Conservation (phyloP, 2,888 invertebrate genomes). For the Dryomyza anilis region DNA sequence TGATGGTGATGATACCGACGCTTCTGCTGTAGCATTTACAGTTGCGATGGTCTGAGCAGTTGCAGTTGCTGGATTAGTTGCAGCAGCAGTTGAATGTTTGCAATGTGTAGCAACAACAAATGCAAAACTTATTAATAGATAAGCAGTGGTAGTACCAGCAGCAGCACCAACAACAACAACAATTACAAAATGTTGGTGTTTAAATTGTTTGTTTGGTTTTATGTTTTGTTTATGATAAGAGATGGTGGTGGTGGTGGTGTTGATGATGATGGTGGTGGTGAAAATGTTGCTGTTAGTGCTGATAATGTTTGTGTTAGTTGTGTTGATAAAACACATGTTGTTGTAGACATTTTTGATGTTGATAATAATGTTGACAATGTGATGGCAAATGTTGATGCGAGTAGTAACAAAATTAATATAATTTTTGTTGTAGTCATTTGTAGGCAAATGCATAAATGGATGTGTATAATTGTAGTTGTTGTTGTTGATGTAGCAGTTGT, state of each 20-base stretch:
- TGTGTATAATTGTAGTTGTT: constrained; percentile 38
- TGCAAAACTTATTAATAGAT: constrained; percentile 1
- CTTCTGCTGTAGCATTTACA: constrained; percentile 3
- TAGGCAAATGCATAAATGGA: too few species aligned
- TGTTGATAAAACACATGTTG: too few species aligned
- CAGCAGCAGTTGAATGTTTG: constrained; percentile 27
- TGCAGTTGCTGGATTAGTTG: constrained; percentile 32
- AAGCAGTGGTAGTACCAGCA: constrained; percentile 15
- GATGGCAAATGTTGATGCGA: too few species aligned
- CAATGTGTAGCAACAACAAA: constrained; percentile 27
- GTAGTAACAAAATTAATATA: constrained; percentile 8
- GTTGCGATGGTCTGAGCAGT: constrained; percentile 14
- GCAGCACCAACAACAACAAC: constrained; percentile 24
- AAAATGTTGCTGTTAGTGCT: too few species aligned
- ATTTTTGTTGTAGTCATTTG: constrained; percentile 22
- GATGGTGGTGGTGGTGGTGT: constrained; percentile 28
- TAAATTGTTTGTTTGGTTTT: constrained; percentile 3
- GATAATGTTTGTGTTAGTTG: constrained; percentile 27
- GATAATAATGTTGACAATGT: too few species aligned
- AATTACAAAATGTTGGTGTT: constrained; percentile 15
- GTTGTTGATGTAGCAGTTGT: constrained; percentile 42
- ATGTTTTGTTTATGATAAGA: constrained; percentile 15
- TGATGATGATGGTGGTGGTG: constrained; percentile 37
- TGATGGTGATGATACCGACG: constrained; percentile 24
- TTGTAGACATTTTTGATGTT: too few species aligned